These are phyloP conservation scores for Anodontia alba DNA, from an alignment of 2,888 invertebrate genomes.

Conservation along the genomic window DNA sequence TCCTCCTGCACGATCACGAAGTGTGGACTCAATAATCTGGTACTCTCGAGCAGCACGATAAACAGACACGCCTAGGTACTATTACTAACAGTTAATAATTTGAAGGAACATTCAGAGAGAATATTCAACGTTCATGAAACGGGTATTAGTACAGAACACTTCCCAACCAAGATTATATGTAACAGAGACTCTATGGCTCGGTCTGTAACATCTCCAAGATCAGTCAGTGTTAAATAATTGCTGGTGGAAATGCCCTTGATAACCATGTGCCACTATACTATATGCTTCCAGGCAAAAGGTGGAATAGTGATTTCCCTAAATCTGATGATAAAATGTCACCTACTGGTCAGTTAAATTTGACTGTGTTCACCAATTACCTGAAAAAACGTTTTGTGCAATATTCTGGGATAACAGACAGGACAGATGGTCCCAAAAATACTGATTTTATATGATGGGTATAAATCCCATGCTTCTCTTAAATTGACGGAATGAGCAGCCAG, in stretches of 20 bases:
- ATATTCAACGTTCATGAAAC: slow-evolving; percentile 51
- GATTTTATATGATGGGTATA: slow-evolving; percentile 53
- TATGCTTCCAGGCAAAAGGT: no score
- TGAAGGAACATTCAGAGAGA: slow-evolving; percentile 26
- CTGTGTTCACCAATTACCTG: slow-evolving; percentile 32
- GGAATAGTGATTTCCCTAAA: slow-evolving; percentile 29
- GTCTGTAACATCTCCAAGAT: slow-evolving; percentile 33
- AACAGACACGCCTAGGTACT: slow-evolving; percentile 44
- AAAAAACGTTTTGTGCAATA: slow-evolving; percentile 33
- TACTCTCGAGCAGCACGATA: slow-evolving; percentile 26
- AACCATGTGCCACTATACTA: slow-evolving; percentile 5
- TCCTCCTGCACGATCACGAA: slow-evolving; percentile 32
- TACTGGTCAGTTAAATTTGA: slow-evolving; percentile 40
- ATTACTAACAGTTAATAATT: slow-evolving; percentile 22
- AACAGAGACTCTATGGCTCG: slow-evolving; percentile 30
- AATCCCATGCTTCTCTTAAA: slow-evolving; percentile 42
- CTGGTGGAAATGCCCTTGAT: no score
- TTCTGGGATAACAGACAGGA: slow-evolving; percentile 14
- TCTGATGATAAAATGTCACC: slow-evolving; percentile 37
- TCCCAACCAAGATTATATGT: slow-evolving; percentile 33
- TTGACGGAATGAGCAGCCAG: slow-evolving; percentile 45
- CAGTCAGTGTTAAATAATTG: slow-evolving; percentile 35
- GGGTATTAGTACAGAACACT: slow-evolving; percentile 43
- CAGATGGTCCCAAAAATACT: slow-evolving; percentile 13
- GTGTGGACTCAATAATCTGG: slow-evolving; percentile 33